A percentile compares a stretch with the other conserved stretches of the same genome.
Evolutionary conservation across 2,113 vertebrate genomes (phyloP).

Genomic region (Dipodomys spectabilis): DNA sequence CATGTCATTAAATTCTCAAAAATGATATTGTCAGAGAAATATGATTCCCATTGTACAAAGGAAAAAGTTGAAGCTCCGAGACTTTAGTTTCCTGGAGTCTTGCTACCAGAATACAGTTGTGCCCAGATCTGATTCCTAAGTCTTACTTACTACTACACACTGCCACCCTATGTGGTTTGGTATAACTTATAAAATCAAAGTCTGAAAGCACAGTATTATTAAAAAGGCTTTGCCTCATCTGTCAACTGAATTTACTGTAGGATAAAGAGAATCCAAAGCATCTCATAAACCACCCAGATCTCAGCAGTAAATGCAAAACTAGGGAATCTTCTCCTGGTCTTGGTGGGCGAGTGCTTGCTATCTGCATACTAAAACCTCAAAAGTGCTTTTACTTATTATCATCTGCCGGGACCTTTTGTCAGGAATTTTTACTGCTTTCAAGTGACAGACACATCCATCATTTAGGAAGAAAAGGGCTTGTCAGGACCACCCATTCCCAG

Average conservation of each 20-base stretch:
- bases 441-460: neutral
- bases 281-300: slow-evolving; percentile 34
- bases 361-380: slow-evolving; percentile 50
- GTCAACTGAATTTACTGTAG: slow-evolving; percentile 38
- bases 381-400: slow-evolving; percentile 1
- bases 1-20: slow-evolving; percentile 29
- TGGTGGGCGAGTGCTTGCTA: neutral
- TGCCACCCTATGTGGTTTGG: neutral
- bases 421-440: slow-evolving; percentile 58
- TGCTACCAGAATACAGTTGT: neutral
- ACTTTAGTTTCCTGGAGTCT: slow-evolving; percentile 3
- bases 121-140: neutral
- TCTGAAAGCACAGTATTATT: slow-evolving; percentile 29
- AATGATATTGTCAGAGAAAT: neutral
- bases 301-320: slow-evolving; percentile 28
- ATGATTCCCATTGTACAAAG: neutral
- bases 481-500: neutral
- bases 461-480: neutral
- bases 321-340: neutral
- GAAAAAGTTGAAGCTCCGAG: neutral
- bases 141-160: neutral
- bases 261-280: slow-evolving; percentile 53
- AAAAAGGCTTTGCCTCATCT: slow-evolving; percentile 36
- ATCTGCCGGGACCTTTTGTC: slow-evolving; percentile 24
- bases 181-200: neutral